Evolutionary conservation across 2,797 vertebrate species (phyloP).

Genomic region (Anguilla obscura): DNA sequence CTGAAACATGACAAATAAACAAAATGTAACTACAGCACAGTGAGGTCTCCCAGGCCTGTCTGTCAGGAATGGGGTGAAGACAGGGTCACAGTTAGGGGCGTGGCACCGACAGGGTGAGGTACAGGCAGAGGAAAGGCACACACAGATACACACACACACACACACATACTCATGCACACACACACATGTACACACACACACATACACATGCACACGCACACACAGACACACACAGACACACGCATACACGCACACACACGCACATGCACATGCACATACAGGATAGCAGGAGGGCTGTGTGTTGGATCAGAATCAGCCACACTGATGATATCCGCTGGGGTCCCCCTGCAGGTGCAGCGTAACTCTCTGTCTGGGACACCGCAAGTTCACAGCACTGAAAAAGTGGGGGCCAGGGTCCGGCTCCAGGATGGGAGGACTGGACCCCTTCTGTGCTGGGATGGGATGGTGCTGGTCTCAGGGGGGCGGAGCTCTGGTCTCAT

Average conservation of each 20-base stretch:
- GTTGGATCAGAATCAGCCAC: background rate
- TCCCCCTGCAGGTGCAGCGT: background rate
- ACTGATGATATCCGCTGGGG: background rate
- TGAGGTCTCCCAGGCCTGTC: background rate
- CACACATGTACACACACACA: background rate
- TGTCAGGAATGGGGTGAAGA: background rate
- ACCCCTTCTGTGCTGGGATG: background rate
- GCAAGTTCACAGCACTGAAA: background rate
- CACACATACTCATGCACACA: background rate
- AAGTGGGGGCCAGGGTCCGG: background rate
- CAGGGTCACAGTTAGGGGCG: background rate
- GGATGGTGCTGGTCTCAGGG: background rate
- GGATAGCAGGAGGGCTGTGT: background rate
- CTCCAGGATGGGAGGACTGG: background rate
- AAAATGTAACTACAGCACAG: background rate
- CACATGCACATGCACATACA: background rate
- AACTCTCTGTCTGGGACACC: background rate
- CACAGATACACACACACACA: background rate
- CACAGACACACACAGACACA: too few relatives aligned
- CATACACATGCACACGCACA: too few relatives aligned
- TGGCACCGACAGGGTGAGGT: background rate
- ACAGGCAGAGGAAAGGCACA: background rate
- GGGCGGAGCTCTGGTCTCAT: background rate
- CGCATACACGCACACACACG: too few relatives aligned
- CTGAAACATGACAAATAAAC: conserved; percentile 2